Evolutionary conservation across 2,888 invertebrate species (phyloP), one percentile per base, ranked within the genome.

Genomic region (Drosophila flavopinicola): DNA sequence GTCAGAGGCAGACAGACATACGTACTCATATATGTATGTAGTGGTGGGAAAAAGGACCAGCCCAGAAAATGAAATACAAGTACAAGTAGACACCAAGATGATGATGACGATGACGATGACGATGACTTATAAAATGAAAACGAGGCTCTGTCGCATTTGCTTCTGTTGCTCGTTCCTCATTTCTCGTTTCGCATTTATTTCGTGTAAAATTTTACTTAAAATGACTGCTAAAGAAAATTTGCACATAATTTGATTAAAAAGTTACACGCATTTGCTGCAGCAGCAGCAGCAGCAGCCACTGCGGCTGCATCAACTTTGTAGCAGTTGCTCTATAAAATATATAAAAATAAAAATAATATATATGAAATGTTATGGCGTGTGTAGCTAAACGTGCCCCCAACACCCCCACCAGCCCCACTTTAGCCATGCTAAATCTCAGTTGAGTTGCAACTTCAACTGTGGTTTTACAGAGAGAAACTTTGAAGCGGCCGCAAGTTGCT

Each of bases 181-280:
- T n/a, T n/a, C n/a, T n/a, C n/a, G n/a, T n/a, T n/a, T 61, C 37
- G 42, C 65, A 56, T 65, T 75, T 63, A 79, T 76, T 78, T 87
- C 71, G 61, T 69, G 72, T 79, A 73, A 72, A 77, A 78, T 87
- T 77, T 69, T 76, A 67, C 79, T 82, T 78, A 85, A 87, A 84
- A 85, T 84, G 78, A 85, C 86, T 72, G 83, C 87, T 75, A 85
- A 87, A 87, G 85, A 87, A 84, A 84, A 84, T 84, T 84, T 77
- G 68, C 84, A 78, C 87, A 84, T 84, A 84, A 84, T 87, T 85
- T 84, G 86, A 84, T 84, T 84, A 84, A 84, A 87, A 84, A 87
- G 84, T 84, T 84, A 77, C 87, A 84, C 87, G 87, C 86, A 84
- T 84, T 84, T 84, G 44, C 72, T 63, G 65, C 61, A 57, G 56